Base-by-base conservation (phyloP, 2,113 vertebrate species). In the Hystrix cristata region DNA sequence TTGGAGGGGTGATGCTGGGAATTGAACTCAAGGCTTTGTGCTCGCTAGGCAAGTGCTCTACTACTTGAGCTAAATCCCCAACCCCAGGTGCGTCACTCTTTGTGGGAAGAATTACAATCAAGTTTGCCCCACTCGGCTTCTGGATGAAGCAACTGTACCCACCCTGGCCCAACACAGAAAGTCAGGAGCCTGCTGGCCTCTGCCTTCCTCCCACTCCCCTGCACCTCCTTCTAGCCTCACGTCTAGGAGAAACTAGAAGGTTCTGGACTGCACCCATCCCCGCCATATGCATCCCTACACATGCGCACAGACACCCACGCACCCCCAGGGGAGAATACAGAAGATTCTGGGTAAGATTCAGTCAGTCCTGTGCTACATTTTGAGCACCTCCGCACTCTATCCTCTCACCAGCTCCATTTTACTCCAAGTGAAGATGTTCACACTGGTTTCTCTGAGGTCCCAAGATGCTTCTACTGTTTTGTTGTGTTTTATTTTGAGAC, bases 61-160 rank as follows among this genome's bases (percentile, higher is more conserved):
- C 38, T 38, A 38, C 38, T 38, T 38, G 38, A 38, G 38, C 38
- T 38, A 38, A 38, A 38, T 38, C 38, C 38, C 38, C 38, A 38
- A 38, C 38, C 38, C 38, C 38, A 38, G 38, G 38, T 38, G 38
- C 38, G 55, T 38, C 3, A 18, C 48, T 90, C 85, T 95, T 72
- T 96, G 83, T 64, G 90, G 87, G 38, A 95, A 93, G 95, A 90
- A 95, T 94, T 43, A 90, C 53, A 95, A 97, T 27, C 76, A 64
- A 59, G 76, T 92, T 93, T 93, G 90, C 91, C 78, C 34, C 74
- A 74, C 25, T 96, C 90, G 48, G 90, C 78, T 96, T 93, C 64
- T 59, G 16, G 95, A 92, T 92, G 84, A 92, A 97, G 55, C 65
- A 90, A 88, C 80, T 29, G 27, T 78, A 29, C 87, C 84, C n/a